Evolutionary conservation across 2,113 vertebrate species (phyloP).

Genomic region (Cephalopholis sonnerati): DNA sequence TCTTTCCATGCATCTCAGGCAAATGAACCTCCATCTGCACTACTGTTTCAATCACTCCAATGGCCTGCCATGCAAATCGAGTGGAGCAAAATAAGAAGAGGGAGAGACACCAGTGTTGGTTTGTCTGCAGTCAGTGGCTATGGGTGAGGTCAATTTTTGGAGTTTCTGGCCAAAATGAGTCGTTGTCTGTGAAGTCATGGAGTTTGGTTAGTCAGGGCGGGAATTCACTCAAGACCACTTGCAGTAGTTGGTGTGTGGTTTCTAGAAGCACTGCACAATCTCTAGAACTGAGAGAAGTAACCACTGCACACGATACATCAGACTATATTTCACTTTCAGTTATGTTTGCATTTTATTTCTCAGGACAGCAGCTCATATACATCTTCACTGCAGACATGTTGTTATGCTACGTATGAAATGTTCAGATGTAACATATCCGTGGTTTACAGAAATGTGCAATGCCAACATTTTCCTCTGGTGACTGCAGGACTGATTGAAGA

Average conservation of each 20-base stretch:
- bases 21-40: conserved; percentile 74
- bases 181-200: not conserved
- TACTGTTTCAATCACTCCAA: conserved; percentile 47
- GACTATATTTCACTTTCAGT: not conserved
- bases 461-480: too few species aligned
- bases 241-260: not conserved
- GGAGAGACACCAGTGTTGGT: conserved; percentile 7
- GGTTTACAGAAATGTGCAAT: too few species aligned
- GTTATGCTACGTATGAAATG: too few species aligned
- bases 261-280: not conserved
- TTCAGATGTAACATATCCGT: too few species aligned
- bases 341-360: not conserved
- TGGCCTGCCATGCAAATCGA: conserved; percentile 82
- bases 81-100: conserved; percentile 11
- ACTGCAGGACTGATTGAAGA: too few species aligned
- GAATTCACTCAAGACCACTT: not conserved
- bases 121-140: not conserved
- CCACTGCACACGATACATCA: not conserved
- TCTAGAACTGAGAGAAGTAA: too few species aligned
- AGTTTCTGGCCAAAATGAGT: not conserved
- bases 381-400: too few species aligned
- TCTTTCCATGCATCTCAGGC: conserved; percentile 58
- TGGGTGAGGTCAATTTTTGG: not conserved
- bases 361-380: not conserved
- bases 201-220: not conserved